Evolutionary conservation across 1,140 invertebrate species (phyloP).

Genomic region (Paracyclopina nana): DNA sequence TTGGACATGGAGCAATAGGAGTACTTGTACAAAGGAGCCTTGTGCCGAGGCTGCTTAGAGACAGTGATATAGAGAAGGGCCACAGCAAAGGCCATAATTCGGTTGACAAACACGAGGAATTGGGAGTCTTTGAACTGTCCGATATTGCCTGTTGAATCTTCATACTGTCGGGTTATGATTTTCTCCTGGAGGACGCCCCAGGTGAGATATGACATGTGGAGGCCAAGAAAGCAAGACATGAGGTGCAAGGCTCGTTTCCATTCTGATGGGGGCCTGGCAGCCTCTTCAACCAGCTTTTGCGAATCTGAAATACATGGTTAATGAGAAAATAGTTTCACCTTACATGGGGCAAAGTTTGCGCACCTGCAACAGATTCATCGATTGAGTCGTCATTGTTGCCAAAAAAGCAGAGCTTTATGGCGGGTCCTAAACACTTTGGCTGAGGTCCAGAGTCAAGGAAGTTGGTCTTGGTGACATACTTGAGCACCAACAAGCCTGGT

Average conservation of each 20-base stretch:
- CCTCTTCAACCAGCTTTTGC: constrained; percentile 20
- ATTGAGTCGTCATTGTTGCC: constrained; percentile 26
- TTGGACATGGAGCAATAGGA: constrained; percentile 91
- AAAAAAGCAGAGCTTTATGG: constrained; percentile 41
- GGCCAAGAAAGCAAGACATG: constrained; percentile 58
- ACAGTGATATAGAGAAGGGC: constrained; percentile 35
- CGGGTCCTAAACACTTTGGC: constrained; percentile 31
- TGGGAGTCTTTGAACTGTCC: constrained; percentile 74
- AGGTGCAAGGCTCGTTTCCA: not conserved
- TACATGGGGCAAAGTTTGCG: constrained; percentile 20
- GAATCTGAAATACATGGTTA: constrained; percentile 17
- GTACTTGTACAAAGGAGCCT: constrained; percentile 83
- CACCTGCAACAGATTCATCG: not conserved
- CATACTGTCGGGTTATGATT: constrained; percentile 43
- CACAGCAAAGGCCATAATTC: constrained; percentile 59
- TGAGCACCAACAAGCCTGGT: constrained; percentile 61
- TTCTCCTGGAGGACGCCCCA: constrained; percentile 90
- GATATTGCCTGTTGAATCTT: constrained; percentile 34
- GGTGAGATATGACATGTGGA: constrained; percentile 72
- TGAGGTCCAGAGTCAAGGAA: constrained; percentile 25
- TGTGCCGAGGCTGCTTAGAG: constrained; percentile 45
- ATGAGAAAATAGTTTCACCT: too few species aligned
- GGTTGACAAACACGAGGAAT: constrained; percentile 83
- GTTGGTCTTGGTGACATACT: constrained; percentile 53
- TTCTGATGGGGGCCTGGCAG: constrained; percentile 28